These are phyloP conservation scores for Alethe diademata DNA, from an alignment of 2,113 vertebrate species.

Conservation along the genomic window DNA sequence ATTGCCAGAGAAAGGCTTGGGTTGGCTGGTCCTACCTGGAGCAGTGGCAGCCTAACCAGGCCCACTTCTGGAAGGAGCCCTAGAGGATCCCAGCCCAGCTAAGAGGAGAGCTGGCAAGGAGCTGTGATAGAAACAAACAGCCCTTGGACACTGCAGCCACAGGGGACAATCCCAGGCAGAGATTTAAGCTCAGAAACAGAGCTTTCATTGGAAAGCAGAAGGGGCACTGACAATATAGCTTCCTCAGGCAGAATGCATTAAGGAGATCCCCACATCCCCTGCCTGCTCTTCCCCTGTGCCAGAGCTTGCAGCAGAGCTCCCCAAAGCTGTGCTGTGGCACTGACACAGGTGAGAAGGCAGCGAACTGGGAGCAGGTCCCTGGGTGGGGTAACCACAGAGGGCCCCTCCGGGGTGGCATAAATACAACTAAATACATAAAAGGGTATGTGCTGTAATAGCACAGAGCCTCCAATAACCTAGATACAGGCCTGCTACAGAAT, in stretches of 20 bases:
- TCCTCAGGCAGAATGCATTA: neutral
- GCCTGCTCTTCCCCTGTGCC: neutral
- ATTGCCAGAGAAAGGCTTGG: neutral
- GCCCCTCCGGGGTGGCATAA: neutral
- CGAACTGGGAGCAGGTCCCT: neutral
- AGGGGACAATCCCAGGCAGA: neutral
- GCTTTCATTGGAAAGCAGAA: neutral
- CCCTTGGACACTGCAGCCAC: neutral
- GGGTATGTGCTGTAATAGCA: neutral
- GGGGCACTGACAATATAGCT: neutral
- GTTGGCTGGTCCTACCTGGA: neutral
- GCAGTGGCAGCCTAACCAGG: neutral
- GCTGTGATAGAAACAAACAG: neutral
- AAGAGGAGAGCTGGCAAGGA: neutral
- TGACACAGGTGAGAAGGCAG: neutral
- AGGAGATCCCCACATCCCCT: neutral
- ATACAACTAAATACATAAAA: neutral
- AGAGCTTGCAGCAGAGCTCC: neutral
- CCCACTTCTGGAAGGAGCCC: neutral
- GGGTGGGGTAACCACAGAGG: neutral
- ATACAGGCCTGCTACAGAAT: neutral
- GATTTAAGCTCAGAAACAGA: neutral
- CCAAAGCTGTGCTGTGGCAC: neutral
- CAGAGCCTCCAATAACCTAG: neutral
- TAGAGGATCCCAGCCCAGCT: neutral